Percentiles rank a stretch among this genome's conserved stretches.
phyloP scores from a whole-genome alignment of 2,888 invertebrate species.

The Pheosia tremula region DNA sequence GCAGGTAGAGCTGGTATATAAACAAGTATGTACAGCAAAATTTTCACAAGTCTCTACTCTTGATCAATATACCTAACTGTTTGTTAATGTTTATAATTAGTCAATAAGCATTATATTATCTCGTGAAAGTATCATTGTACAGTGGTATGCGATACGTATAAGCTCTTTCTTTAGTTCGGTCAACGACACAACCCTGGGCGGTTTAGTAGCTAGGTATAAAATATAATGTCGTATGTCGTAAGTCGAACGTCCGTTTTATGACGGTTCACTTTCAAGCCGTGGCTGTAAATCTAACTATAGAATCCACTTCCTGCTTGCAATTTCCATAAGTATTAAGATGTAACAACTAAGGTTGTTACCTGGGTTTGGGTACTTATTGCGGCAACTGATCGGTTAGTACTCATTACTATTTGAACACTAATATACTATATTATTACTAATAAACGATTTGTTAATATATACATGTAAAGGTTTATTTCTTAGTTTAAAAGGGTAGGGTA shows the following conservation, averaged over 20 bases:
- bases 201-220: not conserved
- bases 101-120: conserved; percentile 17
- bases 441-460: too few species aligned
- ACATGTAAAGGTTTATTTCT: too few species aligned
- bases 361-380: too few species aligned
- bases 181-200: conserved; percentile 8
- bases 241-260: conserved; percentile 41
- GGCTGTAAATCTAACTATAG: conserved; percentile 32
- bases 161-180: conserved; percentile 36
- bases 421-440: too few species aligned
- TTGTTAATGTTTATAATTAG: conserved; percentile 3
- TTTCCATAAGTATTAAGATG: not conserved
- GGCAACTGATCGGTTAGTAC: too few species aligned
- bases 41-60: too few species aligned
- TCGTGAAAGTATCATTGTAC: conserved; percentile 22
- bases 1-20: too few species aligned
- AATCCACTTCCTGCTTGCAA: conserved; percentile 31
- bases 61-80: not conserved
- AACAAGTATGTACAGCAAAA: too few species aligned
- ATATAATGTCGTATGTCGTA: conserved; percentile 28
- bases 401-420: too few species aligned
- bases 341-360: too few species aligned
- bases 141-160: conserved; percentile 22
- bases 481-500: too few species aligned
- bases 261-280: conserved; percentile 24